Conservation (phyloP, 2,888 invertebrate genomes). For the Polia nebulosa region DNA sequence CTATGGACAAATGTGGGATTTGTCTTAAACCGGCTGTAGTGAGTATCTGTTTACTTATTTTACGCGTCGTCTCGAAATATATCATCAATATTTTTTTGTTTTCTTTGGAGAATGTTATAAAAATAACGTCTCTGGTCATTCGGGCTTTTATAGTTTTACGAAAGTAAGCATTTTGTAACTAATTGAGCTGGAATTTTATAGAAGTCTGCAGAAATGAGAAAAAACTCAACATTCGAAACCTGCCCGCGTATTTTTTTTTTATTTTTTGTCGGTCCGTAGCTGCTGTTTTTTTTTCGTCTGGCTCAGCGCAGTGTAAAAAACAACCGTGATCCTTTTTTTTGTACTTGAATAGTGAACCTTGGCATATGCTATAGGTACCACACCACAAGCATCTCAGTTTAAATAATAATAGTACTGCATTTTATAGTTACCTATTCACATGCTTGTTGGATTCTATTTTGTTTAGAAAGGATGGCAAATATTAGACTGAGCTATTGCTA, state of each 20-base stretch:
- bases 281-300: slow-evolving; percentile 90
- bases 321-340: slow-evolving; percentile 79
- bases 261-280: slow-evolving; percentile 77
- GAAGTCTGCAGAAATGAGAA: slow-evolving; percentile 73
- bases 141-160: slow-evolving; percentile 55
- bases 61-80: slow-evolving; percentile 75
- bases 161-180: slow-evolving; percentile 48
- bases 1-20: slow-evolving; percentile 89
- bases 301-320: slow-evolving; percentile 86
- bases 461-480: slow-evolving; percentile 35
- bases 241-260: slow-evolving; percentile 89
- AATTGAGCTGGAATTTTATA: slow-evolving; percentile 57
- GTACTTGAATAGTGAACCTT: slow-evolving; percentile 79
- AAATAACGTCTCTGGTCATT: slow-evolving; percentile 80
- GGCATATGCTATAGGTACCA: slow-evolving; percentile 71
- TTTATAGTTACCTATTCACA: slow-evolving; percentile 25
- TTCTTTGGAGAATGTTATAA: slow-evolving; percentile 84
- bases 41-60: slow-evolving; percentile 74
- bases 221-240: slow-evolving; percentile 86
- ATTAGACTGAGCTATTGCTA: slow-evolving; percentile 9
- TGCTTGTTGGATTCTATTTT: slow-evolving; percentile 45
- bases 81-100: slow-evolving; percentile 86
- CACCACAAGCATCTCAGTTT: slow-evolving; percentile 50
- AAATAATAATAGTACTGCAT: slow-evolving; percentile 55
- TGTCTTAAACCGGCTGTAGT: slow-evolving; percentile 87